Evolutionary conservation across 2,888 invertebrate genomes (phyloP).

Genomic region (Drosophila conformis): DNA sequence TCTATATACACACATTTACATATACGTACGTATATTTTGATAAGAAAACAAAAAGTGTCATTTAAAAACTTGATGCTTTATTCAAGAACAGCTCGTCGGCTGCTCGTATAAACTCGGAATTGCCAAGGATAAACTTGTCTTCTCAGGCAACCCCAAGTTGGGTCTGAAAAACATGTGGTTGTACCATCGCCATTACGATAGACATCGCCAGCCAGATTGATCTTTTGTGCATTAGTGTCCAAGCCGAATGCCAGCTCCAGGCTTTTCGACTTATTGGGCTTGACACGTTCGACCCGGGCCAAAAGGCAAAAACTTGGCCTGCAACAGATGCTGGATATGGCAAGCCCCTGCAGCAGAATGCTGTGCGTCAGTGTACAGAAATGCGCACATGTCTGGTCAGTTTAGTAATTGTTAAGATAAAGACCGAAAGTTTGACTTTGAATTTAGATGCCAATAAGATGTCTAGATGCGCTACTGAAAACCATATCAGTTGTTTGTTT

Average conservation of each 20-base stretch:
- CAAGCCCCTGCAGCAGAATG: conserved; percentile 21
- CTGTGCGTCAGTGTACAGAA: conserved; percentile 12
- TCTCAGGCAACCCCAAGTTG: conserved; percentile 34
- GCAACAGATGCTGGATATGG: conserved; percentile 13
- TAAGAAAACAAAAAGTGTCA: conserved; percentile 9
- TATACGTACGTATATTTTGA: neutral
- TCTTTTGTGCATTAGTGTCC: conserved; percentile 37
- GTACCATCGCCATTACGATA: conserved; percentile 23
- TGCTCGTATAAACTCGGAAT: conserved; percentile 34
- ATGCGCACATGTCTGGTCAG: conserved; percentile 29
- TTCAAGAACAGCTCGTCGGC: conserved; percentile 48
- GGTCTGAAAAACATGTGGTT: conserved; percentile 30
- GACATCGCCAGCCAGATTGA: conserved; percentile 41
- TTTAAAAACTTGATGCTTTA: conserved; percentile 24
- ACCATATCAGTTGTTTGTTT: neutral
- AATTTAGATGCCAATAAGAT: neutral
- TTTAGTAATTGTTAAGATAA: neutral
- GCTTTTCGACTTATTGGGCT: conserved; percentile 11
- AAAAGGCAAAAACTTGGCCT: conserved; percentile 40
- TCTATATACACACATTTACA: neutral
- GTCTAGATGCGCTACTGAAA: conserved; percentile 12
- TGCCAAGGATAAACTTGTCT: conserved; percentile 43
- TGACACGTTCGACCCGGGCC: conserved; percentile 25
- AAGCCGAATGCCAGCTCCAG: conserved; percentile 28
- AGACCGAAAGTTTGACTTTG: neutral